These are phyloP conservation scores for Amiota communis DNA, from an alignment of 2,888 invertebrate genomes.

Conservation along the genomic window DNA sequence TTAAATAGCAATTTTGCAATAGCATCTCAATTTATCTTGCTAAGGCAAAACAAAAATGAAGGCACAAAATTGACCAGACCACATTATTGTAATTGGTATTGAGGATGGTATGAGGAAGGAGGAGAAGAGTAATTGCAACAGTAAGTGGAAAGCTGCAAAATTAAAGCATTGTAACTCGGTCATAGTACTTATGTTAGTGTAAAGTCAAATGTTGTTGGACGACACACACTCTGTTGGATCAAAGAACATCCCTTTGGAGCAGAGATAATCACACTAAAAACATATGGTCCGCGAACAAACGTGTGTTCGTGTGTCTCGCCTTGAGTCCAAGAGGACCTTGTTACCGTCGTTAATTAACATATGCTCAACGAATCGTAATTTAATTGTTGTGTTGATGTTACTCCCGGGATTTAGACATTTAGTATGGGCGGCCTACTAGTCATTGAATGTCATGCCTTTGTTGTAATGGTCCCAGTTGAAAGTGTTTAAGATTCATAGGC, in stretches of 20 bases:
- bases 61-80: not conserved
- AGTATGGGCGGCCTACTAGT: not conserved
- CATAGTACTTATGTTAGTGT: not conserved
- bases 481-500: not conserved
- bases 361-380: constrained; percentile 71
- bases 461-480: too few relatives aligned
- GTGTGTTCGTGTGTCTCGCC: not conserved
- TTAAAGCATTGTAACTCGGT: not conserved
- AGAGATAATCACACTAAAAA: constrained; percentile 60
- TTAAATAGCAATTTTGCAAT: not conserved
- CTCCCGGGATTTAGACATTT: constrained; percentile 35
- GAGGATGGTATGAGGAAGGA: too few relatives aligned
- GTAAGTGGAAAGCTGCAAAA: too few relatives aligned
- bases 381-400: constrained; percentile 60
- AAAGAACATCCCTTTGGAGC: constrained; percentile 63
- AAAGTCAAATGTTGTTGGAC: constrained; percentile 35
- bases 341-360: constrained; percentile 69
- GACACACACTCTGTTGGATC: constrained; percentile 45
- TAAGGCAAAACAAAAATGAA: not conserved
- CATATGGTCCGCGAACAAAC: constrained; percentile 47
- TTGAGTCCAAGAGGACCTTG: constrained; percentile 48
- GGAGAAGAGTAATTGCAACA: too few relatives aligned
- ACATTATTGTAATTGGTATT: not conserved
- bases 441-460: not conserved
- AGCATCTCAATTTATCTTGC: not conserved